Conservation (phyloP, 2,113 vertebrate genomes). For the Perca flavescens region DNA sequence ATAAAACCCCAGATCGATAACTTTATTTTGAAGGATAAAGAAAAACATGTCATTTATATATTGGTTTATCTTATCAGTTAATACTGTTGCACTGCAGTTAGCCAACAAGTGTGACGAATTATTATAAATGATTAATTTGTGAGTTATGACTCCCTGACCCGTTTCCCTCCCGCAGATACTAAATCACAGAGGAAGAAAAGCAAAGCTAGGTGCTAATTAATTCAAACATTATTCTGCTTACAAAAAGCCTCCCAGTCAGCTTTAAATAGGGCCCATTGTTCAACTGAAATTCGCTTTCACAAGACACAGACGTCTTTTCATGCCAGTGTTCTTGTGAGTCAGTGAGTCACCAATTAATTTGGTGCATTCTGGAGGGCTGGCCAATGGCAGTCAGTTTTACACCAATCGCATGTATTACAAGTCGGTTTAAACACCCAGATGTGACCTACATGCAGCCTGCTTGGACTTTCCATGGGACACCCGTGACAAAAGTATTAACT, state of each 20-base stretch:
- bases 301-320: conserved; percentile 43
- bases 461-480: neutral
- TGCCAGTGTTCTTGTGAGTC: conserved; percentile 39
- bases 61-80: conserved; percentile 13
- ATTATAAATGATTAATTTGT: conserved; percentile 69
- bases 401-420: conserved; percentile 13
- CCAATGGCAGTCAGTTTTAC: conserved; percentile 33
- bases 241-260: conserved; percentile 71
- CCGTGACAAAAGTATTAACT: neutral
- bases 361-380: conserved; percentile 37
- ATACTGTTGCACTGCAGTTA: conserved; percentile 13
- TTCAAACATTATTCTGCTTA: conserved; percentile 74
- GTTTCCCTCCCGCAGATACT: conserved; percentile 53
- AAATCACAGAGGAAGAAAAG: conserved; percentile 70
- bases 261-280: conserved; percentile 77
- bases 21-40: conserved; percentile 25
- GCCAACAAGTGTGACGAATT: conserved; percentile 43
- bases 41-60: conserved; percentile 35
- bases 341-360: conserved; percentile 59
- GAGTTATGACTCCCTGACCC: conserved; percentile 56
- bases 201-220: conserved; percentile 75
- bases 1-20: neutral
- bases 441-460: neutral
- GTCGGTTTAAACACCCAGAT: neutral
- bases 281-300: conserved; percentile 53